Evolutionary conservation across 2,888 invertebrate species (phyloP).

Genomic region (Tuta absoluta): DNA sequence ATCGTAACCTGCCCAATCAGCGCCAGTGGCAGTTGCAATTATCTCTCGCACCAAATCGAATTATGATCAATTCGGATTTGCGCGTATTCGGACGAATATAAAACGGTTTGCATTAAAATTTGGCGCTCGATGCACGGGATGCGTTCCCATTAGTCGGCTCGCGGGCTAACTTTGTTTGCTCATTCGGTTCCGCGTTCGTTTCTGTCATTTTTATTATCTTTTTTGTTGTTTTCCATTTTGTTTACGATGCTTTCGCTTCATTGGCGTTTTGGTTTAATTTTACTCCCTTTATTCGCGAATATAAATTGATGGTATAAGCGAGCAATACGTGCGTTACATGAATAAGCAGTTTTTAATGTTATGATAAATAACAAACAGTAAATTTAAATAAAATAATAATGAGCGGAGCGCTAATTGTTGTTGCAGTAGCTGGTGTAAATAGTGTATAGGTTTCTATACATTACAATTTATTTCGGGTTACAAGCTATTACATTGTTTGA

Average conservation of each 20-base stretch:
- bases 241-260: constrained; percentile 52
- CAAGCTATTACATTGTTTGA: background rate
- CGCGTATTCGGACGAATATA: constrained; percentile 79
- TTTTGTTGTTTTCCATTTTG: constrained; percentile 53
- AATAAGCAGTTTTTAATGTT: background rate
- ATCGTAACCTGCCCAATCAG: constrained; percentile 73
- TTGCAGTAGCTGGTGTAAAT: background rate
- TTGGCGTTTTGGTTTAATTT: constrained; percentile 45
- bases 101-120: constrained; percentile 82
- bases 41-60: constrained; percentile 78
- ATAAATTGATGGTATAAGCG: constrained; percentile 16
- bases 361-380: background rate
- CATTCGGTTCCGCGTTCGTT: constrained; percentile 51
- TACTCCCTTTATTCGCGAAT: constrained; percentile 10
- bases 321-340: constrained; percentile 3
- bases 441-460: background rate
- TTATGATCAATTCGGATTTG: constrained; percentile 83
- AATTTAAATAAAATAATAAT: no score
- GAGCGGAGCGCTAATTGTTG: background rate
- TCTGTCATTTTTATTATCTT: constrained; percentile 59
- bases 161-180: constrained; percentile 67
- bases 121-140: constrained; percentile 76
- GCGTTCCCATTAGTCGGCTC: constrained; percentile 76
- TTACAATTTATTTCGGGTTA: background rate
- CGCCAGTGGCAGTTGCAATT: constrained; percentile 81